Conservation (phyloP, 1,140 invertebrate species). For the Drosophila prosaltans region DNA sequence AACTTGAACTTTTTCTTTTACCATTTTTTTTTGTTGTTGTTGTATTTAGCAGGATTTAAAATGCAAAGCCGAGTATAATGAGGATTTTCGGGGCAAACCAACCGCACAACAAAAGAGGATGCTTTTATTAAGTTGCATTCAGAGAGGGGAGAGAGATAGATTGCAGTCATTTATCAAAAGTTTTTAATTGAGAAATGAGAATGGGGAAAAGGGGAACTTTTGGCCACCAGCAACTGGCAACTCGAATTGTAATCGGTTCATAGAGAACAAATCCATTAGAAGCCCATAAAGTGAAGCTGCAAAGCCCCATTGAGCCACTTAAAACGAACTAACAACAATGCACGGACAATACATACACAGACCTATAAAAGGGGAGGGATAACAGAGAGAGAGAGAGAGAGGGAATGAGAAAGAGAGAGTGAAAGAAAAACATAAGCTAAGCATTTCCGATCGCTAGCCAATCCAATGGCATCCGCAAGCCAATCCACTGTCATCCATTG, state of each 20-base stretch:
- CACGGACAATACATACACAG: neutral
- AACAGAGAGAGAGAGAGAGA: neutral
- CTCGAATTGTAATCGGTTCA: constrained; percentile 6
- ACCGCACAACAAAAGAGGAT: constrained; percentile 42
- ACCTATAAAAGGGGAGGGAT: too few species aligned
- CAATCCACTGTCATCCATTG: too few species aligned
- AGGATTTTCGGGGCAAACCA: constrained; percentile 45
- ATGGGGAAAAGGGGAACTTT: neutral
- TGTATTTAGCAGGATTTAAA: constrained; percentile 48
- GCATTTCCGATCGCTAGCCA: constrained; percentile 38
- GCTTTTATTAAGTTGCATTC: constrained; percentile 62
- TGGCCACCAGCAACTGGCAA: neutral
- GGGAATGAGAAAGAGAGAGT: constrained; percentile 13
- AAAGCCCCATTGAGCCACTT: constrained; percentile 8
- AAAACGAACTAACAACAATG: constrained; percentile 37
- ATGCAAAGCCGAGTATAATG: constrained; percentile 39
- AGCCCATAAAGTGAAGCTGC: constrained; percentile 4
- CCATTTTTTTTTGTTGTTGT: neutral
- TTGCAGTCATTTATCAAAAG: constrained; percentile 19
- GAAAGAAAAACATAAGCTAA: constrained; percentile 43
- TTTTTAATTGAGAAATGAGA: constrained; percentile 19
- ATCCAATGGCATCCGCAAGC: neutral
- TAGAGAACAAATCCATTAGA: constrained; percentile 2
- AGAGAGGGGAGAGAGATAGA: neutral
- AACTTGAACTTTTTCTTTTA: neutral